A percentile compares a stretch with the other conserved stretches of the same genome.
Conservation (phyloP, 1,140 invertebrate genomes). For the Hyphantria cunea region DNA sequence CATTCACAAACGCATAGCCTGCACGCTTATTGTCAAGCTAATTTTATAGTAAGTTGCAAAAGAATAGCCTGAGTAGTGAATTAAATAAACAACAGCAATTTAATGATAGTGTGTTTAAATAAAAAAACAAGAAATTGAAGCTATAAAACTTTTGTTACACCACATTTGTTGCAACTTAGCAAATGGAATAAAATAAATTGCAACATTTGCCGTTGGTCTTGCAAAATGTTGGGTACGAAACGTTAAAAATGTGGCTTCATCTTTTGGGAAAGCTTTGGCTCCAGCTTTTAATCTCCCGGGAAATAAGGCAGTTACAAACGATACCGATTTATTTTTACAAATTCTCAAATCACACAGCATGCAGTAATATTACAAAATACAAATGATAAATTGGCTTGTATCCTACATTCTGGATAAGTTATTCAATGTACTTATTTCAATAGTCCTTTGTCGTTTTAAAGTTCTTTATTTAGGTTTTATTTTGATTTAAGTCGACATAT, state of each 20-base stretch:
- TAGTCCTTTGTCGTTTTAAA: no score
- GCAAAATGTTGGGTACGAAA: neutral
- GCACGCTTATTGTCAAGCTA: no score
- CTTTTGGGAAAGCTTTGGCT: constrained; percentile 15
- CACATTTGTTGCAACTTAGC: constrained; percentile 1
- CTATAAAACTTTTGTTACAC: no score
- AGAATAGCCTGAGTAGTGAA: no score
- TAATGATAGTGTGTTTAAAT: no score
- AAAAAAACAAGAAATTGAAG: no score
- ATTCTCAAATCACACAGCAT: constrained; percentile 16
- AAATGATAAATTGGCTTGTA: neutral
- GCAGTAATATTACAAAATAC: constrained; percentile 12
- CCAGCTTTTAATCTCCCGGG: constrained; percentile 5
- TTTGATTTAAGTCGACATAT: no score
- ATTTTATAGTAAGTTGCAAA: no score
- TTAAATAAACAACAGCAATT: no score
- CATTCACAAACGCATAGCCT: no score
- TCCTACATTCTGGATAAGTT: no score
- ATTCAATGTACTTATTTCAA: neutral
- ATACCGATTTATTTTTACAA: constrained; percentile 19
- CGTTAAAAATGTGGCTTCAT: constrained; percentile 11
- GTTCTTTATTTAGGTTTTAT: no score
- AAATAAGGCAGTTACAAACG: constrained; percentile 15
- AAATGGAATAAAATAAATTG: neutral
- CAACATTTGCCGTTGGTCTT: neutral